Percentiles rank a stretch among this genome's conserved stretches.
Conservation (phyloP, 2,888 invertebrate species). For the Ophioninae sp. region DNA sequence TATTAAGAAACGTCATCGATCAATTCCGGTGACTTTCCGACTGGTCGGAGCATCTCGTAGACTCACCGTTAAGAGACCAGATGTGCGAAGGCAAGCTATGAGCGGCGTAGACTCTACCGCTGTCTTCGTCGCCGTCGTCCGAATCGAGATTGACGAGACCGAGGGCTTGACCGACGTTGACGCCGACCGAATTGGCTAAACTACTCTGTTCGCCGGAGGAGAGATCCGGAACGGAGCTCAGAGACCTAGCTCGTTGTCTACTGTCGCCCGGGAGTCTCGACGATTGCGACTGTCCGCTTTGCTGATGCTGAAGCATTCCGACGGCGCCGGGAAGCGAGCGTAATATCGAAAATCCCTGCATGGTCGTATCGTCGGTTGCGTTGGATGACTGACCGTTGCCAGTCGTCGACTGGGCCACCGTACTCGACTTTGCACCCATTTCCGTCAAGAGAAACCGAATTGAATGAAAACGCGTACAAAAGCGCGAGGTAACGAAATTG, state of each 20-base stretch:
- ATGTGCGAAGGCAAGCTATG: slow-evolving; percentile 95
- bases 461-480: not conserved
- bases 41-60: not conserved
- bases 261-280: slow-evolving; percentile 77
- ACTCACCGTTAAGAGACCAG: slow-evolving; percentile 93
- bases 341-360: slow-evolving; percentile 86
- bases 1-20: no score
- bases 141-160: slow-evolving; percentile 86
- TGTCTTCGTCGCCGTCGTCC: slow-evolving; percentile 84
- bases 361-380: slow-evolving; percentile 85
- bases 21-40: no score
- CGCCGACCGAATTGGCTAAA: slow-evolving; percentile 85
- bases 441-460: not conserved
- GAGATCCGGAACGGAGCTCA: slow-evolving; percentile 92
- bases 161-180: slow-evolving; percentile 86
- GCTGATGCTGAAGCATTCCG: slow-evolving; percentile 86
- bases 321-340: slow-evolving; percentile 87
- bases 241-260: slow-evolving; percentile 90
- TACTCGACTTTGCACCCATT: slow-evolving; percentile 94
- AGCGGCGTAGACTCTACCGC: slow-evolving; percentile 91
- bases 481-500: not conserved
- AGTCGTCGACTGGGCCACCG: slow-evolving; percentile 82
- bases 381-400: slow-evolving; percentile 88
- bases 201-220: slow-evolving; percentile 83
- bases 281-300: slow-evolving; percentile 76